phyloP scores from a whole-genome alignment of 2,888 invertebrate genomes.

The Drosophila barbarae region DNA sequence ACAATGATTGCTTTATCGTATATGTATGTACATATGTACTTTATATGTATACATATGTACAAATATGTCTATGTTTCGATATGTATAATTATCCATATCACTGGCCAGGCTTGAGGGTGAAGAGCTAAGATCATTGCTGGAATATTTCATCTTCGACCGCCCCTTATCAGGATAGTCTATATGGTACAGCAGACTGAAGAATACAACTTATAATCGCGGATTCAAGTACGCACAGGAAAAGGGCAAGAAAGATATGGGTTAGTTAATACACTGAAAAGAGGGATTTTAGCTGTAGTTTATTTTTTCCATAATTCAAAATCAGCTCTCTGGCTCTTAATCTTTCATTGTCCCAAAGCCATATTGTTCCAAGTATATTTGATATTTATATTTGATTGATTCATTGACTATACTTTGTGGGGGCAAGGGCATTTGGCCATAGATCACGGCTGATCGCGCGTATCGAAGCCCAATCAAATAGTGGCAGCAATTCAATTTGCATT shows the following conservation, averaged over 20 bases:
- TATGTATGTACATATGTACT: not conserved
- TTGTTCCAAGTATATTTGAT: not conserved
- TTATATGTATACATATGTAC: not conserved
- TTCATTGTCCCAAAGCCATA: not conserved
- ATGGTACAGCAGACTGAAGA: conserved; percentile 2
- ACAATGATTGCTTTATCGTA: conserved; percentile 13
- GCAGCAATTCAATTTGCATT: conserved; percentile 35
- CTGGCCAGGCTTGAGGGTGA: not conserved
- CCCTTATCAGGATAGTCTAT: conserved; percentile 5
- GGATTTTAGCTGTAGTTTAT: too few relatives aligned
- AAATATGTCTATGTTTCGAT: conserved; percentile 8
- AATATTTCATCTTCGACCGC: conserved; percentile 26
- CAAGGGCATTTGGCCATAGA: conserved; percentile 27
- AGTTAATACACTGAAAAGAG: not conserved
- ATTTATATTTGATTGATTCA: not conserved
- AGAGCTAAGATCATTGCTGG: not conserved
- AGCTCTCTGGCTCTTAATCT: not conserved
- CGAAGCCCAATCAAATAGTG: conserved; percentile 21
- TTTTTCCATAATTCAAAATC: not conserved
- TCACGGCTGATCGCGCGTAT: conserved; percentile 31
- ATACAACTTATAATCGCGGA: not conserved
- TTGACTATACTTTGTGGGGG: not conserved
- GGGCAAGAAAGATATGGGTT: conserved; percentile 7
- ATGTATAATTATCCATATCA: conserved; percentile 15
- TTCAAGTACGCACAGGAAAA: not conserved